Evolutionary conservation across 2,888 invertebrate genomes (phyloP).

Genomic region (Cenopis cana): DNA sequence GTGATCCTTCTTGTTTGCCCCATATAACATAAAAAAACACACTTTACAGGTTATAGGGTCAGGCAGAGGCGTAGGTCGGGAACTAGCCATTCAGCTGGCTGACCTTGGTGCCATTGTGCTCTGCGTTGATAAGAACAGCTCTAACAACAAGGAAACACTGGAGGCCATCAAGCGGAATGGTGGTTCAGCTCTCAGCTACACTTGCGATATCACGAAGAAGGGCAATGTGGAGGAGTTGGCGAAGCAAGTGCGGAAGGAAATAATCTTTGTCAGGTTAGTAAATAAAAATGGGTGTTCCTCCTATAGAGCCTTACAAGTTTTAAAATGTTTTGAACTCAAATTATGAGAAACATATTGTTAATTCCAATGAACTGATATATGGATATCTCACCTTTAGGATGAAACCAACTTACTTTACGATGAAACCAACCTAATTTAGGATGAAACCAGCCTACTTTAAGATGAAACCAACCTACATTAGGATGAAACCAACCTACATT

Average conservation of each 20-base stretch:
- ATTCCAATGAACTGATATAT: too few species aligned
- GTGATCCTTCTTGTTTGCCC: too few species aligned
- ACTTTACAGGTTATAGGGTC: slow-evolving; percentile 87
- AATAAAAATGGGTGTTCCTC: neutral
- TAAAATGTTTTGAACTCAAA: too few species aligned
- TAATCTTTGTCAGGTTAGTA: slow-evolving; percentile 79
- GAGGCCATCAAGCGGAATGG: slow-evolving; percentile 74
- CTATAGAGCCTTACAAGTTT: too few species aligned
- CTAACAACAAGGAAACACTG: slow-evolving; percentile 79
- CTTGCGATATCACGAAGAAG: slow-evolving; percentile 84
- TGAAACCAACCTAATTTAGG: too few species aligned
- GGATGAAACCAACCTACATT: too few species aligned
- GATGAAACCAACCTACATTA: too few species aligned
- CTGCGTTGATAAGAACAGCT: slow-evolving; percentile 87
- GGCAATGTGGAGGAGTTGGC: slow-evolving; percentile 78
- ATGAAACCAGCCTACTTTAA: too few species aligned
- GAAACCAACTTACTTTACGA: too few species aligned
- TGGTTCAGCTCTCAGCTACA: slow-evolving; percentile 79
- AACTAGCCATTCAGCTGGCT: slow-evolving; percentile 86
- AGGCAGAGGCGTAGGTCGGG: slow-evolving; percentile 87
- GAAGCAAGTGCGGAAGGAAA: slow-evolving; percentile 74
- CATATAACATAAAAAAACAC: too few species aligned
- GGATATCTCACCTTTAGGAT: too few species aligned
- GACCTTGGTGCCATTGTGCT: slow-evolving; percentile 85
- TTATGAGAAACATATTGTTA: too few species aligned